Evolutionary conservation across 2,113 vertebrate genomes (phyloP), one percentile per base, ranked within the genome.

Genomic region (Thunnus maccoyii): DNA sequence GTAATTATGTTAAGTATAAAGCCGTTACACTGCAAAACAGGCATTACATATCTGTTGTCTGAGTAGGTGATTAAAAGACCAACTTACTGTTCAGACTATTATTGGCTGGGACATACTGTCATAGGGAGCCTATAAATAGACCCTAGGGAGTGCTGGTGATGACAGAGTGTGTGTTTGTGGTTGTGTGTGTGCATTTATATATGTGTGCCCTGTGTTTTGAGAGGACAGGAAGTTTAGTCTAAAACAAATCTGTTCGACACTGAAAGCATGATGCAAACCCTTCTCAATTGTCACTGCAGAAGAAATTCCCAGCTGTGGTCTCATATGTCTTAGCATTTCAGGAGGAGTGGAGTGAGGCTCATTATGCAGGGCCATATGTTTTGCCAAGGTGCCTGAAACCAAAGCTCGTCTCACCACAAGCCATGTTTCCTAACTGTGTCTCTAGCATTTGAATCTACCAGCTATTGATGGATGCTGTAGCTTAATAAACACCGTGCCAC

Each of bases 121-220:
- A 71, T 63, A 50, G 3, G 52, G 56, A 76, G 72, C 61, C 54
- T 80, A 71, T 88, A 83, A 88, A 89, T 84, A 86, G 61, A 65
- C 61, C 25, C 58, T 4, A 8, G 57, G 75, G 79, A 82, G 48
- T 10, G 63, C 51, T 82, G 30, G 32, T 56, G 68, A 57, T 18
- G 18, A 58, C 7, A 5, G 32, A 51, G 71, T 73, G 57, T 73
- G 57, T 71, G 17, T 72, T 30, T 78, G 50, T 36, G 8, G 52
- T 63, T 50, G 30, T 44, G 32, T 55, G 60, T 48, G 22, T 57
- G 32, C 22, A 44, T n/a, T 0, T 52, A 47, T 15, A 0, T 54
- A 20, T 51, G 1, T 51, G 13, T 22, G 44, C 16, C 9, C 15
- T 16, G n/a, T 51, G n/a, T 60, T 69, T 78, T 72, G 30, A 76